Evolutionary conservation across 2,888 invertebrate genomes (phyloP).

Genomic region (Temnothorax ravouxi): DNA sequence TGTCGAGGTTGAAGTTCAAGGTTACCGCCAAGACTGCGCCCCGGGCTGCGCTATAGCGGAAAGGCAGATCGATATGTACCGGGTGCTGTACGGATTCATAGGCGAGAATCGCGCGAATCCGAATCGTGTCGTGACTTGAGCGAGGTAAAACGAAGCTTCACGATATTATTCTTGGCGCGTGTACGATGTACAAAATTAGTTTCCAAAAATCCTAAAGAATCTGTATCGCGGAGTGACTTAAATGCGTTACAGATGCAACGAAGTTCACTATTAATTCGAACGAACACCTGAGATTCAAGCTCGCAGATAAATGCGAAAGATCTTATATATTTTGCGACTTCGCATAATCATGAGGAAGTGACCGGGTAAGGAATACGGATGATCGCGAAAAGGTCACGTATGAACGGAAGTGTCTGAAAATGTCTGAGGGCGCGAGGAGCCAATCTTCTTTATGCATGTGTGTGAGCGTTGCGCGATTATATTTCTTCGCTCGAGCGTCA

Average conservation of each 20-base stretch:
- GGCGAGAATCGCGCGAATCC: constrained; percentile 1
- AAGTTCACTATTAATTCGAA: background rate
- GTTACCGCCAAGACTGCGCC: constrained; percentile 70
- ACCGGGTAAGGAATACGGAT: background rate
- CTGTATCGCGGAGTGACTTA: background rate
- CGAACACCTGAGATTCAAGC: constrained; percentile 20
- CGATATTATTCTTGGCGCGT: background rate
- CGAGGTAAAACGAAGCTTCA: background rate
- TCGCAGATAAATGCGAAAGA: background rate
- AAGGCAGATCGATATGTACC: constrained; percentile 73
- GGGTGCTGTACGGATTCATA: constrained; percentile 53
- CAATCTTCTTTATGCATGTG: no score
- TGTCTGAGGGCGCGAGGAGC: background rate
- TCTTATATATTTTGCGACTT: background rate
- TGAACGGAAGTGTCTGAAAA: background rate
- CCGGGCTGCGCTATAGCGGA: constrained; percentile 59
- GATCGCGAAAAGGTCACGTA: no score
- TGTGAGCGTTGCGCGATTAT: background rate
- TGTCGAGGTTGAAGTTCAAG: constrained; percentile 75
- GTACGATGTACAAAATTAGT: background rate
- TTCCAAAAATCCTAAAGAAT: background rate
- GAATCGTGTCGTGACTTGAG: background rate
- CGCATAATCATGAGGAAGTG: background rate
- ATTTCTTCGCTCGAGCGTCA: background rate
- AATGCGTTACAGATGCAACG: background rate